Conservation (phyloP, 2,113 vertebrate species). For the Apaloderma vittatum region DNA sequence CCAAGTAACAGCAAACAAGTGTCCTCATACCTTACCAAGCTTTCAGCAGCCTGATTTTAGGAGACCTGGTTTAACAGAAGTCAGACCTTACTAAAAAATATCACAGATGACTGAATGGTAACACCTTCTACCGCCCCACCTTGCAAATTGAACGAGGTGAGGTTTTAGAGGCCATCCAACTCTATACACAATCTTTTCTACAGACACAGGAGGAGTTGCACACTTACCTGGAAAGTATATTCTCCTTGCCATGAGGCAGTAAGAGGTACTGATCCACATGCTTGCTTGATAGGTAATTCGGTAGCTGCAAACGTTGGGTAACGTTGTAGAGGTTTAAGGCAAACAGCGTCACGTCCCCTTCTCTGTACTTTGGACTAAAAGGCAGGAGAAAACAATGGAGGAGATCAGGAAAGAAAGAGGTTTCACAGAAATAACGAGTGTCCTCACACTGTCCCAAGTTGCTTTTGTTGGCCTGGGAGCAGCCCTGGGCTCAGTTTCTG, state of each 20-base stretch:
- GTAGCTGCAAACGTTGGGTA: slow-evolving; percentile 78
- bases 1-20: not conserved
- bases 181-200: not conserved
- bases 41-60: not conserved
- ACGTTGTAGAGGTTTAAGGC: slow-evolving; percentile 85
- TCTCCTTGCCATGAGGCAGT: slow-evolving; percentile 80
- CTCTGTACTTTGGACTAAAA: slow-evolving; percentile 82
- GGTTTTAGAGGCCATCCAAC: not conserved
- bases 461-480: not conserved
- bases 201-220: not conserved
- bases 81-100: not conserved
- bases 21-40: not conserved
- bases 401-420: not conserved
- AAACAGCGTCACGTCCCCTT: slow-evolving; percentile 88
- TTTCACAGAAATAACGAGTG: accelerated
- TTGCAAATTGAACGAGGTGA: not conserved
- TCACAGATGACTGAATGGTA: not conserved
- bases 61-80: not conserved
- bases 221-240: slow-evolving; percentile 88
- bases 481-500: accelerated
- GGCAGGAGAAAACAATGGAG: not conserved
- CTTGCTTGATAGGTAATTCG: slow-evolving; percentile 67
- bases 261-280: slow-evolving; percentile 88
- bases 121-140: not conserved
- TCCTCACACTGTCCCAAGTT: not conserved